Evolutionary conservation across 2,113 vertebrate species (phyloP).

Genomic region (Heliornis fulica): DNA sequence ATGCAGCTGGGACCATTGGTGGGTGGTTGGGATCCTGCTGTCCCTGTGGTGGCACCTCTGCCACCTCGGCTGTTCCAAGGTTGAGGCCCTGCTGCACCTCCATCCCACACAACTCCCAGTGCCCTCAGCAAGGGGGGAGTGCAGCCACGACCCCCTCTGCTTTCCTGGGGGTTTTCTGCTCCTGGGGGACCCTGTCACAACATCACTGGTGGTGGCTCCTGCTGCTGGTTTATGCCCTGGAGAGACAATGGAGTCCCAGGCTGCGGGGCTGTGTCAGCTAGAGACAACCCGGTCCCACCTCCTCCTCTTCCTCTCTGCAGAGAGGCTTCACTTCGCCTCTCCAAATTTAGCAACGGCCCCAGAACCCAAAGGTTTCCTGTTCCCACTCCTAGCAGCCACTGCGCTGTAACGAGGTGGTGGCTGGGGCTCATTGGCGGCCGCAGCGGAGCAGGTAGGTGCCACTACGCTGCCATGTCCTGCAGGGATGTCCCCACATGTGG

Average conservation of each 20-base stretch:
- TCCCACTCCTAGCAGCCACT: background rate
- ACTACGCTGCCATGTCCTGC: rapidly evolving
- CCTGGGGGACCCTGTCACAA: rapidly evolving
- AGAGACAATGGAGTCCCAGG: rapidly evolving
- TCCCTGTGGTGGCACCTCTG: background rate
- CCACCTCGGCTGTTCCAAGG: rapidly evolving
- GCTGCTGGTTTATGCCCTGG: background rate
- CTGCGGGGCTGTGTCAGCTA: rapidly evolving
- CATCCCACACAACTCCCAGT: background rate
- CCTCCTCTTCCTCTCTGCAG: background rate
- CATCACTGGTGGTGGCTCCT: background rate
- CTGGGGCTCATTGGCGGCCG: rapidly evolving
- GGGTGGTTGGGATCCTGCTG: rapidly evolving
- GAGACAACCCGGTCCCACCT: background rate
- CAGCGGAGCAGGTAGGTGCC: background rate
- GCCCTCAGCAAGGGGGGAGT: background rate
- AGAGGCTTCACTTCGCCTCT: background rate
- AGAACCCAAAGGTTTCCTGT: background rate
- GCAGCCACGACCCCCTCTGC: background rate
- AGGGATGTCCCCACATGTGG: background rate
- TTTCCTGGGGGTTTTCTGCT: background rate
- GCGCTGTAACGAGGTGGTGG: background rate
- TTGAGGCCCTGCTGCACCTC: background rate
- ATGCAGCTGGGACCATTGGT: too few species aligned
- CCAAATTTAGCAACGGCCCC: background rate